Percentiles rank a stretch among this genome's conserved stretches.
Conservation (phyloP, 2,888 invertebrate species). For the Microctonus aethiopoides region DNA sequence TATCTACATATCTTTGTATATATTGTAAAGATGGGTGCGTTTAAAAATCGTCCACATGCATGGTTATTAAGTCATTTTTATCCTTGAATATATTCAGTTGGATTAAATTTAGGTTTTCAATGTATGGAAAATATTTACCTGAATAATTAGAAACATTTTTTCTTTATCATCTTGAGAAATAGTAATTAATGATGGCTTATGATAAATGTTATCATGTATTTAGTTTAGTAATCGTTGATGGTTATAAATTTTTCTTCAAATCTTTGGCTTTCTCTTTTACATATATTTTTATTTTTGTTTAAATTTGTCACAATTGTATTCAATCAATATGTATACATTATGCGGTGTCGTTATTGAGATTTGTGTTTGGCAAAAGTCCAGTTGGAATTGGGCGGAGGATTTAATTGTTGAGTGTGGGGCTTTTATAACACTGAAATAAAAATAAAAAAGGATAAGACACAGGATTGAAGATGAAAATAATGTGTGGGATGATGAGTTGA, state of each 20-base stretch:
- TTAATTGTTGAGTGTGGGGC: background rate
- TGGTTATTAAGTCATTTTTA: conserved; percentile 2
- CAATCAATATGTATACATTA: conserved; percentile 47
- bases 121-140: background rate
- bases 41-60: conserved; percentile 1
- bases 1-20: conserved; percentile 15
- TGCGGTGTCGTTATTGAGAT: conserved; percentile 46
- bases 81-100: background rate
- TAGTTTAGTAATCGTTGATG: background rate
- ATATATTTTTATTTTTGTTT: background rate
- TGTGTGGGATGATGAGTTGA: background rate
- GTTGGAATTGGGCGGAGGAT: conserved; percentile 1
- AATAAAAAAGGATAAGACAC: background rate
- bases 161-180: background rate
- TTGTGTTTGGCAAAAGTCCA: conserved; percentile 45
- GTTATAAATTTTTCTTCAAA: background rate
- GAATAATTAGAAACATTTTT: background rate
- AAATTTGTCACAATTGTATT: conserved; percentile 41
- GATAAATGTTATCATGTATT: conserved; percentile 8
- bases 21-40: conserved; percentile 7
- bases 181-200: background rate
- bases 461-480: background rate
- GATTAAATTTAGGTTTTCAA: background rate
- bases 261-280: background rate
- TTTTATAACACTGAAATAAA: background rate